Conservation (phyloP, 2,113 vertebrate species). For the Geococcyx californianus region DNA sequence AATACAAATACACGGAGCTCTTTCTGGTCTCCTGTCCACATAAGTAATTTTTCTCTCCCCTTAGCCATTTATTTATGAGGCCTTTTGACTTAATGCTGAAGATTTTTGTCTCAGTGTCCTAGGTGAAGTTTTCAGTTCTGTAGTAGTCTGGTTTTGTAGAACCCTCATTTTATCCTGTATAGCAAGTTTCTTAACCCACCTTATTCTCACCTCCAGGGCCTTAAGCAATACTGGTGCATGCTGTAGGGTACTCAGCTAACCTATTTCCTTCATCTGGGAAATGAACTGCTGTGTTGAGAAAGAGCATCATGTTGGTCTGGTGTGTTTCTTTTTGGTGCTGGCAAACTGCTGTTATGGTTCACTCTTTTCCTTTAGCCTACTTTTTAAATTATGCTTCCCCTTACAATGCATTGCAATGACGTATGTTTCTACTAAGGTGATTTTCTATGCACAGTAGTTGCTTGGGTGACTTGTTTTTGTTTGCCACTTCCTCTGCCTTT, state of each 20-base stretch:
- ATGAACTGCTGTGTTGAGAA: background rate
- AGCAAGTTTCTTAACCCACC: background rate
- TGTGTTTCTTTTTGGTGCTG: background rate
- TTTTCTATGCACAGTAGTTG: slow-evolving; percentile 17
- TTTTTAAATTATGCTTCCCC: background rate
- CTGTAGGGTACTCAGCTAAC: background rate
- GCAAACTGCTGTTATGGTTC: background rate
- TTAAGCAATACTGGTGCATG: background rate
- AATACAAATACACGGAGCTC: background rate
- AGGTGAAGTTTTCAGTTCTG: background rate
- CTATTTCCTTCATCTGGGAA: background rate
- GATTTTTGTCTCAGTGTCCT: background rate
- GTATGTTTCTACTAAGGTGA: background rate
- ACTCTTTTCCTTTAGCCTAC: background rate
- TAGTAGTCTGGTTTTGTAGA: background rate
- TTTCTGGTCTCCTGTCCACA: background rate
- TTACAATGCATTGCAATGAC: background rate
- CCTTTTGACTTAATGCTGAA: background rate
- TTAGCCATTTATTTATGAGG: background rate
- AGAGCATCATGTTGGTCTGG: background rate
- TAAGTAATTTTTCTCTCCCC: background rate
- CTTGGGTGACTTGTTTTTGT: background rate
- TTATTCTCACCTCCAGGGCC: background rate
- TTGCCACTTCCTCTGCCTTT: background rate
- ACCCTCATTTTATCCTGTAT: background rate